Base-by-base conservation (phyloP, 2,797 vertebrate species). In the Holocentrus rufus region DNA sequence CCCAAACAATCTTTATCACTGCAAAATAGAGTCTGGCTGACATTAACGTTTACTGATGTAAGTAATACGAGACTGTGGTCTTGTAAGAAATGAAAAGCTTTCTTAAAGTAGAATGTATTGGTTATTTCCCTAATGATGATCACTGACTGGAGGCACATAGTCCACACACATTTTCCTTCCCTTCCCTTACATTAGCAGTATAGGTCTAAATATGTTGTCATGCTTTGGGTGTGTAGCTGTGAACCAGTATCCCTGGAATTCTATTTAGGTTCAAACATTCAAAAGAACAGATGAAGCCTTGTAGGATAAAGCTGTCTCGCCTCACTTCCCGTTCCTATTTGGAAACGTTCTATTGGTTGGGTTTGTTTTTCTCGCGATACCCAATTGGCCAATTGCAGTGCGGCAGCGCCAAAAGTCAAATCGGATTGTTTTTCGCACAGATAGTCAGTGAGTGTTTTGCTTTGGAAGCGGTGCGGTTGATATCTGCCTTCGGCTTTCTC, bases 181-280 rank as follows among this genome's bases (percentile, higher is more conserved):
- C 31, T 34, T 6, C 31, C 31, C 25, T 4, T 27, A 27, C 25
- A 34, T 2, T 5, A 34, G 31, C 5, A 3, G 5, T 34, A 34
- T 34, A 34, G 31, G 5, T 34, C 5, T 34, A 34, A 34, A 5
- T 8, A 34, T 34, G 11, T 42, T 23, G 44, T 27, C 23, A 11
- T n/a, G 56, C 9, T 0, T 0, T 63, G 77, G 74, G 84, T 27
- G 79, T 68, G 65, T 47, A 15, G 14, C 25, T 30, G 18, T 62
- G 15, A 44, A 54, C 87, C 82, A 27, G 84, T 91, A 81, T 18
- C 5, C 53, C 0, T 65, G 87, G 87, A 93, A 92, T 94, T 47
- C 27, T 93, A 88, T 94, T 93, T 90, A 64, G 59, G 49, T 94
- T 94, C 79, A 93, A 95, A 92, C 84, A 81, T 92, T 92, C 82